Conservation (phyloP, 2,113 vertebrate genomes). For the Rhea americana region DNA sequence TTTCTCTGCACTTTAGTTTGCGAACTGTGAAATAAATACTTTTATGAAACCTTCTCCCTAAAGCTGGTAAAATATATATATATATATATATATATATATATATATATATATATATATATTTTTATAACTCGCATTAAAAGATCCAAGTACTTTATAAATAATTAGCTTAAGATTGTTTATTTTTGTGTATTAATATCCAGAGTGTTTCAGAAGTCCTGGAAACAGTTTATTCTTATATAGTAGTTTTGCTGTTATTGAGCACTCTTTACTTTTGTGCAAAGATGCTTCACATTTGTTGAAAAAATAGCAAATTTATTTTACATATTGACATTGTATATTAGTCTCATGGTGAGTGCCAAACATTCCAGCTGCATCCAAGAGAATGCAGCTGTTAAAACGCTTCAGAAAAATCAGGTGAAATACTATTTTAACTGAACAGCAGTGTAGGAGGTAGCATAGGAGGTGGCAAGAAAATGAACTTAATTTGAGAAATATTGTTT, state of each 20-base stretch:
- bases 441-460: neutral
- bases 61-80: neutral
- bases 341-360: neutral
- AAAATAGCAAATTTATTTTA: neutral
- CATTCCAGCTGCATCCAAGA: neutral
- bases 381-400: neutral
- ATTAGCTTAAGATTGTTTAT: neutral
- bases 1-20: neutral
- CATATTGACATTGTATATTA: neutral
- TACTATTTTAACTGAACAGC: neutral
- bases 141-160: neutral
- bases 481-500: neutral
- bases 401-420: too few species aligned
- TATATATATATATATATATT: neutral
- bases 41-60: neutral
- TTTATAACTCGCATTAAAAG: neutral
- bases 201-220: neutral
- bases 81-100: accelerated
- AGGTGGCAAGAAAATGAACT: neutral
- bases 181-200: neutral
- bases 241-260: neutral
- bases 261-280: neutral
- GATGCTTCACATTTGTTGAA: neutral
- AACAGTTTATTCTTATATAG: neutral
- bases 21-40: neutral